These are phyloP conservation scores for Onychostruthus taczanowskii DNA, from an alignment of 2,113 vertebrate species.

Conservation along the genomic window DNA sequence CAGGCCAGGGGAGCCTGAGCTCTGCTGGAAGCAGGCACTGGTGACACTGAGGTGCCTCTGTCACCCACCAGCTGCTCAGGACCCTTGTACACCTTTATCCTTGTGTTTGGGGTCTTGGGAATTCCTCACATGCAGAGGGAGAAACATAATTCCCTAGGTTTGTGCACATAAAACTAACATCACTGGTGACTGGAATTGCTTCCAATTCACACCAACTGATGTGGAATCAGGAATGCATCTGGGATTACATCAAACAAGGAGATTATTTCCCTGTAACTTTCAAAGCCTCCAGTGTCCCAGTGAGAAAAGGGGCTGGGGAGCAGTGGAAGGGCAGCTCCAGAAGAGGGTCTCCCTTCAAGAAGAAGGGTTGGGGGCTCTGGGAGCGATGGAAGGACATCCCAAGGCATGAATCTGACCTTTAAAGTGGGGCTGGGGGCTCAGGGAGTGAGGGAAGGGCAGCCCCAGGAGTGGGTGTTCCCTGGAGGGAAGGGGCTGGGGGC, in stretches of 20 bases:
- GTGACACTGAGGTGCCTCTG: not conserved
- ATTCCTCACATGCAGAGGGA: not conserved
- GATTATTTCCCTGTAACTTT: not conserved
- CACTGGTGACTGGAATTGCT: not conserved
- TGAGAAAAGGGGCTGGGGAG: not conserved
- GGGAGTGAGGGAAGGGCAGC: not conserved
- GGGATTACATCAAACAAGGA: not conserved
- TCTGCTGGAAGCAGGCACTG: not conserved
- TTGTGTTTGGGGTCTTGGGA: not conserved
- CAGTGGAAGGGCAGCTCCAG: not conserved
- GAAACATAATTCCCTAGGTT: not conserved
- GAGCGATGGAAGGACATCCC: rapidly evolving
- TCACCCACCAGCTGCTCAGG: not conserved
- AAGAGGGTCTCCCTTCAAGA: too few relatives aligned
- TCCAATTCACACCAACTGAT: not conserved
- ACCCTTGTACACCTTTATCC: not conserved
- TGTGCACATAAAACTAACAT: rapidly evolving
- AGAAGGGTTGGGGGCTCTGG: too few relatives aligned
- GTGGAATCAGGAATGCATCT: not conserved
- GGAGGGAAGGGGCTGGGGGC: not conserved
- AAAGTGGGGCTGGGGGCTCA: not conserved
- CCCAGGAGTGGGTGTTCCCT: not conserved
- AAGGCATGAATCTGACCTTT: too few relatives aligned
- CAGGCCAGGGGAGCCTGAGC: not conserved
- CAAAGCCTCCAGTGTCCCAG: constrained; percentile 4